These are phyloP conservation scores for Sylvilagus floridanus DNA, from an alignment of 2,797 vertebrate species.

Conservation along the genomic window DNA sequence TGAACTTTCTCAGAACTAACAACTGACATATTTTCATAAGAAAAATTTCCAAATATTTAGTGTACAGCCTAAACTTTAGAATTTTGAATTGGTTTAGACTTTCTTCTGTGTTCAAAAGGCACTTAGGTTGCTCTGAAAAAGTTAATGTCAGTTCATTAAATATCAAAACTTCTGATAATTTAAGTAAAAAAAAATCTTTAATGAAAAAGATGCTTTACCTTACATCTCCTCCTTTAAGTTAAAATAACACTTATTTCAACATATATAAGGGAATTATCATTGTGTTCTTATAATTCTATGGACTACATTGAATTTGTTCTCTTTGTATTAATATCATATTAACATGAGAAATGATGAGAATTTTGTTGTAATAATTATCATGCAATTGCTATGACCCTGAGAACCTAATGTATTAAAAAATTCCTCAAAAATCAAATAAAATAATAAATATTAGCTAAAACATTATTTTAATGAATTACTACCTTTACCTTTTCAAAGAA, in stretches of 20 bases:
- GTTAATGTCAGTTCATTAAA: conserved; percentile 29
- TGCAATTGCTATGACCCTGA: too few species aligned
- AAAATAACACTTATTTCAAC: conserved; percentile 80
- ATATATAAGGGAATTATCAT: conserved; percentile 52
- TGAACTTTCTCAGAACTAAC: conserved; percentile 18
- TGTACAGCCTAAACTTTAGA: not conserved
- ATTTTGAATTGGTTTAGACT: conserved; percentile 24
- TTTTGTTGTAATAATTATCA: too few species aligned
- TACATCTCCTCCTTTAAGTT: conserved; percentile 61
- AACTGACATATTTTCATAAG: conserved; percentile 46
- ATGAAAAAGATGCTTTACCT: conserved; percentile 79
- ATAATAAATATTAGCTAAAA: too few species aligned
- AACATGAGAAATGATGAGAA: too few species aligned
- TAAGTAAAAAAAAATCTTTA: conserved; percentile 60
- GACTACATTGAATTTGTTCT: too few species aligned
- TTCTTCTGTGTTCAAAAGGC: conserved; percentile 42
- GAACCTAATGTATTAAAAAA: too few species aligned
- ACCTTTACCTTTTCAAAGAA: not conserved
- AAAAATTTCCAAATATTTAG: conserved; percentile 8
- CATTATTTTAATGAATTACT: conserved; percentile 65
- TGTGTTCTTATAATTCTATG: too few species aligned
- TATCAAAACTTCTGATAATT: conserved; percentile 57
- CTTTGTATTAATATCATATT: too few species aligned
- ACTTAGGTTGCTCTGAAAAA: conserved; percentile 24
- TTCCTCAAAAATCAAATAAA: too few species aligned